Base-by-base conservation (phyloP, 2,113 vertebrate genomes). In the Numida meleagris region DNA sequence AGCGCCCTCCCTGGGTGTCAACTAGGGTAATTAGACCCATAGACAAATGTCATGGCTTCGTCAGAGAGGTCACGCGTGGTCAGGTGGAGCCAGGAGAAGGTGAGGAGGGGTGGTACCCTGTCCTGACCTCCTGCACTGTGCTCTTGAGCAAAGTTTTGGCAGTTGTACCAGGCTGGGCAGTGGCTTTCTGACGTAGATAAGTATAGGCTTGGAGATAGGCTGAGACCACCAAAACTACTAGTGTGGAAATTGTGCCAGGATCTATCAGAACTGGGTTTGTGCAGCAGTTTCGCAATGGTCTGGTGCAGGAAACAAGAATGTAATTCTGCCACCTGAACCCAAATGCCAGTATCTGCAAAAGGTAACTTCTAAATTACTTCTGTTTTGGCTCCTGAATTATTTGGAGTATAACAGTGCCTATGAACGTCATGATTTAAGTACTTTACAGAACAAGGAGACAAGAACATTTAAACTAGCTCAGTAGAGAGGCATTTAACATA, bases 401-500 rank as follows among this genome's bases (percentile, higher is more conserved):
- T 96, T 96, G 80, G 89, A 94, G 59, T 83, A 20, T 95, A 90
- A 87, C 81, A 88, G 58, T 71, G 86, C 93, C 61, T 71, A 42
- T 67, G 90, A 82, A 96, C 89, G 72, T 96, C 48, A 80, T 86
- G 85, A 94, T 96, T 92, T 95, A 94, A 95, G 95, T 92, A 51
- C 63, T 95, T 91, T 76, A 78, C 94, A 93, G 92, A 95, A 94
- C 93, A 95, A 92, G 82, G 57, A 93, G 96, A 95, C 92, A 93
- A 96, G 96, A 93, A 95, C 95, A 96, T 80, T 96, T 95, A 89
- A 96, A 97, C 84, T 93, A 86, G 78, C 91, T 93, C 90, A 93
- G 91, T 90, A 84, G 93, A 89, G 95, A 95, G 82, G 87, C 92
- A 96, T 93, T 92, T 96, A 95, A 92, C 89, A 93, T 91, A 94